Percentiles rank a stretch among this genome's conserved stretches.
Evolutionary conservation across 2,113 vertebrate species (phyloP).

Genomic region (Harpagus bidentatus): DNA sequence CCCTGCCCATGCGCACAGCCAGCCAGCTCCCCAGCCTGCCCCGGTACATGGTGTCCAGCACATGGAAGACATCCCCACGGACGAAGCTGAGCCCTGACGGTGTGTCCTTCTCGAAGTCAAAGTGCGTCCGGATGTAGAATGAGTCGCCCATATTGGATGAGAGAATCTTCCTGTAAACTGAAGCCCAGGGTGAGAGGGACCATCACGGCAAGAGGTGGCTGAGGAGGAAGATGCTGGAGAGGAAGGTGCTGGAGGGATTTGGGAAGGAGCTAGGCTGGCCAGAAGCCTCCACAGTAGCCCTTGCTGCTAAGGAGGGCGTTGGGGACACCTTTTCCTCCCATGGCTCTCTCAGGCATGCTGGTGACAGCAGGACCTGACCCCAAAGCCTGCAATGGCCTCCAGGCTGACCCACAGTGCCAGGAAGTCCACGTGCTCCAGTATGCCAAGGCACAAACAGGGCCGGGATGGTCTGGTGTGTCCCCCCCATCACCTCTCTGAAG

Average conservation of each 20-base stretch:
- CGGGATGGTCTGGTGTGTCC: not conserved
- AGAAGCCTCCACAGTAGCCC: not conserved
- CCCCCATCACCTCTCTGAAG: not conserved
- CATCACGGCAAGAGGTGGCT: not conserved
- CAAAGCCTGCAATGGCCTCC: not conserved
- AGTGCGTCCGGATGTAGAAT: slow-evolving; percentile 94
- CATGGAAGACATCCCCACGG: slow-evolving; percentile 91
- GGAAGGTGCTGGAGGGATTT: not conserved
- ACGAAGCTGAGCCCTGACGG: slow-evolving; percentile 82
- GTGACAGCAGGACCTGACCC: not conserved
- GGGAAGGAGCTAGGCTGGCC: not conserved
- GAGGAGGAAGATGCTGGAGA: not conserved
- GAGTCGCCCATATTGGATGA: slow-evolving; percentile 88
- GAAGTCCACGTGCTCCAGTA: not conserved
- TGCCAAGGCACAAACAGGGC: not conserved
- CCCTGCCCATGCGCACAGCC: slow-evolving; percentile 86
- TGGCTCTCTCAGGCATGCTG: not conserved
- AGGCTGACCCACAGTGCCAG: not conserved
- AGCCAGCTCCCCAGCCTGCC: slow-evolving; percentile 87
- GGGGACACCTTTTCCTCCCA: not conserved
- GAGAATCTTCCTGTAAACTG: slow-evolving; percentile 92
- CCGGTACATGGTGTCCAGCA: slow-evolving; percentile 89
- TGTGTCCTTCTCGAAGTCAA: slow-evolving; percentile 84
- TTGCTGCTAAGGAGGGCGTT: not conserved
- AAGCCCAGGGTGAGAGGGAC: not conserved